Percentiles rank a stretch among this genome's conserved stretches.
These are phyloP conservation scores for Tetraodon nigroviridis DNA, from an alignment of 2,113 vertebrate species.

Conservation along the genomic window DNA sequence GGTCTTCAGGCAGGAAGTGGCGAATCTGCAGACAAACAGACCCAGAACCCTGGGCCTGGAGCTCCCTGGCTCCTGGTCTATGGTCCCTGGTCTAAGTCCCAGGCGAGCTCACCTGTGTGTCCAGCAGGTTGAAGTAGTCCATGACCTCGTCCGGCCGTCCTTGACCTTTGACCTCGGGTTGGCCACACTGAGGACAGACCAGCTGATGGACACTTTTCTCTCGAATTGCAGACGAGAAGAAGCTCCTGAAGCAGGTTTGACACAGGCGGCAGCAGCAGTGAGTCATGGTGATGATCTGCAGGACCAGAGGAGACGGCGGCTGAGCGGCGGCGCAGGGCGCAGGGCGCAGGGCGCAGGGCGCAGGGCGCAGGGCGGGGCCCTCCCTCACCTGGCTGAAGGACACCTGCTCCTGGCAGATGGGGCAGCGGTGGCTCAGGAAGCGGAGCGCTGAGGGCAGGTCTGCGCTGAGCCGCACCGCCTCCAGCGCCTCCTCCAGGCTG, in stretches of 20 bases:
- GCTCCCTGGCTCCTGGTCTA: too few relatives aligned
- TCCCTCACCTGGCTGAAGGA: slow-evolving; percentile 73
- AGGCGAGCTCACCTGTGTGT: slow-evolving; percentile 68
- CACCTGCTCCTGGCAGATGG: slow-evolving; percentile 74
- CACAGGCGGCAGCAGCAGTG: slow-evolving; percentile 77
- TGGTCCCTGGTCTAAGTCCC: not conserved
- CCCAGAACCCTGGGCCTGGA: too few relatives aligned
- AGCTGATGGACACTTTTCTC: slow-evolving; percentile 70
- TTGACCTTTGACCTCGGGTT: slow-evolving; percentile 60
- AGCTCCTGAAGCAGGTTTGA: slow-evolving; percentile 70
- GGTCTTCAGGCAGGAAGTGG: slow-evolving; percentile 71
- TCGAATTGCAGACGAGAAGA: slow-evolving; percentile 72
- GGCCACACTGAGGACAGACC: slow-evolving; percentile 73
- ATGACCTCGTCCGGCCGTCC: slow-evolving; percentile 58
- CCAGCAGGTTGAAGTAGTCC: slow-evolving; percentile 78
- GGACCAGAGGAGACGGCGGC: not conserved
- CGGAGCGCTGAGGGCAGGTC: slow-evolving; percentile 69
- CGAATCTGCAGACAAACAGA: slow-evolving; percentile 61
- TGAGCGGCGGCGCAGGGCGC: not conserved
- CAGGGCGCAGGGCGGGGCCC: not conserved
- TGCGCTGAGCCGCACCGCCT: slow-evolving; percentile 68
- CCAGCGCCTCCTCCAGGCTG: slow-evolving; percentile 60
- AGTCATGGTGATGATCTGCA: slow-evolving; percentile 76
- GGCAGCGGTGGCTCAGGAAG: slow-evolving; percentile 73
- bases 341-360: not conserved